These are phyloP conservation scores for Bursaphelenchus okinawaensis DNA, from an alignment of 2,888 invertebrate genomes.

Conservation along the genomic window DNA sequence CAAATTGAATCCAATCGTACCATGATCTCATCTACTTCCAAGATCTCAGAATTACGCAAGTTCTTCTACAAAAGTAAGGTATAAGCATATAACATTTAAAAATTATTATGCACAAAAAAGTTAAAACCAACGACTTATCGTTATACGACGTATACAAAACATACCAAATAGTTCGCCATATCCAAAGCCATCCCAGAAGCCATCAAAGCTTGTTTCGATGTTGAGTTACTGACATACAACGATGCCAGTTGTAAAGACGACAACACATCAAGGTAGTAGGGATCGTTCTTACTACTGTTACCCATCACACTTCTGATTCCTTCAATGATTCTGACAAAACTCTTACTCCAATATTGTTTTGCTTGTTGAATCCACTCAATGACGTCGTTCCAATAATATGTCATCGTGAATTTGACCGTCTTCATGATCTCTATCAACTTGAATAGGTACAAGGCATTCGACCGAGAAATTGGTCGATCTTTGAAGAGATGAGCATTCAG, in stretches of 20 bases:
- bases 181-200: slow-evolving; percentile 35
- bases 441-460: slow-evolving; percentile 31
- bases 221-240: slow-evolving; percentile 14
- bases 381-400: slow-evolving; percentile 28
- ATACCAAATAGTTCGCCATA: slow-evolving; percentile 35
- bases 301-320: slow-evolving; percentile 40
- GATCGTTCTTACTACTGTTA: slow-evolving; percentile 2
- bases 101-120: background rate
- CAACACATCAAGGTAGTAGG: slow-evolving; percentile 20
- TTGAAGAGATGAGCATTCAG: slow-evolving; percentile 67
- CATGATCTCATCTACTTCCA: slow-evolving; percentile 24
- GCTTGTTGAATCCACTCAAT: slow-evolving; percentile 27
- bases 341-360: slow-evolving; percentile 16
- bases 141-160: no score
- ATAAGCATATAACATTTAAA: no score
- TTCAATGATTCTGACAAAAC: slow-evolving; percentile 25
- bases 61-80: slow-evolving; percentile 14
- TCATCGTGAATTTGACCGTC: slow-evolving; percentile 16
- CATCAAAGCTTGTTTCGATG: slow-evolving; percentile 19
- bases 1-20: slow-evolving; percentile 22
- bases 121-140: no score
- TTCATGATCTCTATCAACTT: slow-evolving; percentile 32
- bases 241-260: slow-evolving; percentile 29
- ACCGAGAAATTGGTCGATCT: slow-evolving; percentile 29
- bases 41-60: slow-evolving; percentile 16